Percentiles rank a stretch among this genome's conserved stretches.
Conservation (phyloP, 2,113 vertebrate genomes). For the Hippopotamus amphibius region DNA sequence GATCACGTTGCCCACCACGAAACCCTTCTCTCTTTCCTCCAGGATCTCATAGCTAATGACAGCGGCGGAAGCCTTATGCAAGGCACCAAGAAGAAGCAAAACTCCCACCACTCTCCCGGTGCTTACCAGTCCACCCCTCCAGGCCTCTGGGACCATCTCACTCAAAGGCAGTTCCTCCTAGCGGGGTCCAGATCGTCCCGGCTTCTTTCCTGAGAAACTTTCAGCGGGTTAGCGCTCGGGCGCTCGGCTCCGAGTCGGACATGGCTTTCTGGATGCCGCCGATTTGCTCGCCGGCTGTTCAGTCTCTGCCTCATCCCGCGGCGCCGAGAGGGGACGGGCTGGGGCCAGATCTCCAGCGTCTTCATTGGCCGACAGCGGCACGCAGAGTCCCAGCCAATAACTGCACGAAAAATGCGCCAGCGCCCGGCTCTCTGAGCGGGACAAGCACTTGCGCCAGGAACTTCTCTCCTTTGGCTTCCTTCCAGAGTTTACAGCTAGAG, state of each 20-base stretch:
- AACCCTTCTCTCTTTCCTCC: conserved; percentile 89
- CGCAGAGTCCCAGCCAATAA: conserved; percentile 90
- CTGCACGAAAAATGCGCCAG: conserved; percentile 84
- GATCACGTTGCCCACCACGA: conserved; percentile 88
- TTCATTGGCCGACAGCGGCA: conserved; percentile 93
- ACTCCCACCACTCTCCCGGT: conserved; percentile 87
- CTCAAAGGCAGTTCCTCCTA: conserved; percentile 72
- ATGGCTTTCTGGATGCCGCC: conserved; percentile 82
- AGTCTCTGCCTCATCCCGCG: conserved; percentile 84
- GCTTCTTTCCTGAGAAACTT: conserved; percentile 77
- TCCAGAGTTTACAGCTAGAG: conserved; percentile 59
- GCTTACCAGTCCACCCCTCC: conserved; percentile 84
- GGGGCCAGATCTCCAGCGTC: conserved; percentile 83
- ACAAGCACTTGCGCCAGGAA: conserved; percentile 58
- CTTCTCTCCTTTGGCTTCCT: conserved; percentile 70
- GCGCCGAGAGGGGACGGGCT: conserved; percentile 85
- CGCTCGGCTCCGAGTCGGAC: conserved; percentile 80
- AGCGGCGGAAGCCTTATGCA: conserved; percentile 82
- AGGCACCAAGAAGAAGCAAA: conserved; percentile 84
- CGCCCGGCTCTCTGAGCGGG: conserved; percentile 30
- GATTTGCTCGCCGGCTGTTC: conserved; percentile 80
- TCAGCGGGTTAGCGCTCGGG: conserved; percentile 82
- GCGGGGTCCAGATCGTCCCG: conserved; percentile 62
- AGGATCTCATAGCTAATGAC: conserved; percentile 88
- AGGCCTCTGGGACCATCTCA: conserved; percentile 88